Conservation (phyloP, 2,113 vertebrate species). For the Misgurnus mizolepis region DNA sequence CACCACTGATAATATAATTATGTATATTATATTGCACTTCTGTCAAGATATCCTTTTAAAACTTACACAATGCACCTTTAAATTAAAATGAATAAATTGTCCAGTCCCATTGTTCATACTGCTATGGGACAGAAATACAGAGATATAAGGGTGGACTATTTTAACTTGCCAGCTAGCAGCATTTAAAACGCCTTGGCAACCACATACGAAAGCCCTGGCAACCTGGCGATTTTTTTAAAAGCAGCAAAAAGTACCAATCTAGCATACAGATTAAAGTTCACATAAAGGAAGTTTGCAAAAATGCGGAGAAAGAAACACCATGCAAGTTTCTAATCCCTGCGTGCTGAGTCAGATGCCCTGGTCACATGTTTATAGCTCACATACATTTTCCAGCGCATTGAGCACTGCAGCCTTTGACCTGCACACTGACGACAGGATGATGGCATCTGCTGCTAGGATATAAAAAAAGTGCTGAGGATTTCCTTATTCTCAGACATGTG, state of each 20-base stretch:
- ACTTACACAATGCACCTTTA: too few relatives aligned
- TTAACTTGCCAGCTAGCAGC: background rate
- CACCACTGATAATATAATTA: too few relatives aligned
- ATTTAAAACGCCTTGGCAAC: background rate
- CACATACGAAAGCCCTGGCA: background rate
- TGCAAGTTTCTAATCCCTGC: slow-evolving; percentile 13
- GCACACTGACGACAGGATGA: slow-evolving; percentile 56
- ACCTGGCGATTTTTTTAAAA: background rate
- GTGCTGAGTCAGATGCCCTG: slow-evolving; percentile 57
- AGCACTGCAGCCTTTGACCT: slow-evolving; percentile 67
- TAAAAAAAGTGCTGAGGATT: slow-evolving; percentile 63
- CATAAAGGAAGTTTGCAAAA: background rate
- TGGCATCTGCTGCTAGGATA: background rate
- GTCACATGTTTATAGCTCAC: slow-evolving; percentile 66
- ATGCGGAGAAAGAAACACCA: background rate
- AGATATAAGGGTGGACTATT: background rate
- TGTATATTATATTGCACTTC: too few relatives aligned
- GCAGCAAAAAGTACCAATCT: too few relatives aligned
- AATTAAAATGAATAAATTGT: too few relatives aligned
- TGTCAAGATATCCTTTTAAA: too few relatives aligned
- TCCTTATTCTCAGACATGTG: slow-evolving; percentile 42
- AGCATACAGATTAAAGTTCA: background rate
- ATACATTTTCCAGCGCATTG: slow-evolving; percentile 50
- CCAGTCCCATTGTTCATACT: too few relatives aligned
- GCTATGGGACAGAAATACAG: background rate